Evolutionary conservation across 2,888 invertebrate genomes (phyloP).

Genomic region (Lasioglossum leucozonium): DNA sequence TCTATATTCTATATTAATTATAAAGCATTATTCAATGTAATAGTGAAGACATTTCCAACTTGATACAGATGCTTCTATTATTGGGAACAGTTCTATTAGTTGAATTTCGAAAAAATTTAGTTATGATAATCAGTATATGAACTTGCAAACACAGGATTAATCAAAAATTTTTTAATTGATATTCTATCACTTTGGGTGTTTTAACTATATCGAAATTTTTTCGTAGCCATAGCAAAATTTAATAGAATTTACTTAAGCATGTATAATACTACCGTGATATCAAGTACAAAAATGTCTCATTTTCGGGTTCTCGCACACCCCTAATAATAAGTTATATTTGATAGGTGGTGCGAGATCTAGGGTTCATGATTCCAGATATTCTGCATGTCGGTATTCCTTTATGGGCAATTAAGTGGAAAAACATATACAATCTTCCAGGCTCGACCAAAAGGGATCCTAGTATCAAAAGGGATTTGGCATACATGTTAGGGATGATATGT

Average conservation of each 20-base stretch:
- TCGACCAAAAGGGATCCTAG: conserved; percentile 74
- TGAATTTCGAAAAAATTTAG: not conserved
- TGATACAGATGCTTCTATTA: not conserved
- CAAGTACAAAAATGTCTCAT: not conserved
- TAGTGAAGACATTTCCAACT: not conserved
- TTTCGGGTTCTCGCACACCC: too few relatives aligned
- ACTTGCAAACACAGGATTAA: not conserved
- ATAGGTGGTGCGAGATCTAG: conserved; percentile 87
- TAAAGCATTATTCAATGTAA: not conserved
- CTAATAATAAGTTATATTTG: conserved; percentile 36
- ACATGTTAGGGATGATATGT: conserved; percentile 79
- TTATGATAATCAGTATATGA: not conserved
- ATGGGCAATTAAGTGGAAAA: conserved; percentile 84
- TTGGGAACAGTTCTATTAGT: not conserved
- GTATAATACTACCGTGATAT: not conserved
- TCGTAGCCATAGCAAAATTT: not conserved
- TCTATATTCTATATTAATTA: not conserved
- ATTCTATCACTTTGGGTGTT: not conserved
- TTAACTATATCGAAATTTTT: not conserved
- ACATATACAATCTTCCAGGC: conserved; percentile 77
- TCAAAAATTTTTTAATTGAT: not conserved
- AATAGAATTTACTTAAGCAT: not conserved
- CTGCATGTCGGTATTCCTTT: conserved; percentile 88
- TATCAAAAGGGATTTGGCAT: conserved; percentile 79
- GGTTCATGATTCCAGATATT: conserved; percentile 89